Conservation (phyloP, 2,797 vertebrate genomes). For the Garrulus glandarius region DNA sequence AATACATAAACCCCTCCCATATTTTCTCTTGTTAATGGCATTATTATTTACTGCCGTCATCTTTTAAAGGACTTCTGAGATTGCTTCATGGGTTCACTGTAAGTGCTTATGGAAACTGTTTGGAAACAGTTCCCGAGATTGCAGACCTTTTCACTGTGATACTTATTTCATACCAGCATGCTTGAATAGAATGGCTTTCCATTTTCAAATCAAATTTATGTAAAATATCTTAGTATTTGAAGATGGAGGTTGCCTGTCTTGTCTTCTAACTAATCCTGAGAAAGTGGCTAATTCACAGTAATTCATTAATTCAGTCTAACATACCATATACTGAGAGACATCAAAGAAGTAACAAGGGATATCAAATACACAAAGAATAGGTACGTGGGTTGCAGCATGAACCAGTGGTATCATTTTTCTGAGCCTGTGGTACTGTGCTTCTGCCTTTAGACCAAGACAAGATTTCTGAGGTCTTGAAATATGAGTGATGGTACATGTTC, state of each 20-base stretch:
- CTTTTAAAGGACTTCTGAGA: background rate
- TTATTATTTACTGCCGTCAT: background rate
- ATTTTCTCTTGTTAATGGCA: background rate
- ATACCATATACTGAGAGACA: background rate
- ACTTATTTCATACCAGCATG: background rate
- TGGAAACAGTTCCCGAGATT: background rate
- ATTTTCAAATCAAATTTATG: background rate
- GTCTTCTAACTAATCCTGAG: background rate
- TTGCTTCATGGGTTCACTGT: background rate
- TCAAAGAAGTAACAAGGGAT: background rate
- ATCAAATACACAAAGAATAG: background rate
- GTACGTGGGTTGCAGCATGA: background rate
- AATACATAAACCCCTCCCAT: accelerated
- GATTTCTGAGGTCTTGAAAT: background rate
- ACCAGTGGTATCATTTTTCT: background rate
- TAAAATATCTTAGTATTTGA: background rate
- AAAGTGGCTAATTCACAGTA: background rate
- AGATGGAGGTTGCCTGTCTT: background rate
- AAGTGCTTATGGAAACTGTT: background rate
- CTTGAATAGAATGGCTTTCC: background rate
- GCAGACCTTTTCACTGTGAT: background rate
- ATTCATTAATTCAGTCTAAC: background rate
- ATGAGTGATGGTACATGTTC: background rate
- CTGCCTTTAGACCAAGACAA: background rate
- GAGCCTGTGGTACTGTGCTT: background rate